Evolutionary conservation across 2,797 vertebrate genomes (phyloP).

Genomic region (Sebastes trivittatus): DNA sequence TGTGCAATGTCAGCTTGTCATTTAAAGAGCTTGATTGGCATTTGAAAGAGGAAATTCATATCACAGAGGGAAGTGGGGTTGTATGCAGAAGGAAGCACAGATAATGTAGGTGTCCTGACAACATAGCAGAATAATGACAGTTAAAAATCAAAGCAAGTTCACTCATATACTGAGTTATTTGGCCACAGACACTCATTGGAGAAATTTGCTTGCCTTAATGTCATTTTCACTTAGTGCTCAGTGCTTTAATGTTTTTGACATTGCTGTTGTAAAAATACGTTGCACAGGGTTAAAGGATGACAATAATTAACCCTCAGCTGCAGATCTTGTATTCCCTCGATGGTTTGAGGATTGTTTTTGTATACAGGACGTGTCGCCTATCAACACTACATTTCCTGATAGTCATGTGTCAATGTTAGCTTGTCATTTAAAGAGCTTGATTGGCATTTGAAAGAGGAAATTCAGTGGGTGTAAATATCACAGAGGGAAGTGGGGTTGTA

Average conservation of each 20-base stretch:
- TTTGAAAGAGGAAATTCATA: not conserved
- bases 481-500: not conserved
- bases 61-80: not conserved
- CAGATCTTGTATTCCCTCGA: not conserved
- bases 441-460: not conserved
- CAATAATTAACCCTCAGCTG: not conserved
- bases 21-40: not conserved
- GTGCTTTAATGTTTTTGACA: not conserved
- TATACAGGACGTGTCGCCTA: not conserved
- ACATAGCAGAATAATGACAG: not conserved
- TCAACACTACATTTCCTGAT: not conserved
- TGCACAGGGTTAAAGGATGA: not conserved
- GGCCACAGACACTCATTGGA: not conserved
- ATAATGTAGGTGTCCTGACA: not conserved
- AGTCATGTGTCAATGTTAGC: not conserved
- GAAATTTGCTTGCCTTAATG: no score
- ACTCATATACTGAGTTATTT: not conserved
- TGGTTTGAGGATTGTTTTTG: not conserved
- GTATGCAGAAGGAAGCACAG: not conserved
- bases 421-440: not conserved
- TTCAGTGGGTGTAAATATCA: no score
- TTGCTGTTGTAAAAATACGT: not conserved
- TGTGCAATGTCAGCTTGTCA: not conserved
- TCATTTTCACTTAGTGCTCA: not conserved
- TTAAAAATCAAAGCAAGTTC: not conserved